Evolutionary conservation across 2,888 invertebrate species (phyloP), one percentile per base, ranked within the genome.

Genomic region (Cataglyphis cursor): DNA sequence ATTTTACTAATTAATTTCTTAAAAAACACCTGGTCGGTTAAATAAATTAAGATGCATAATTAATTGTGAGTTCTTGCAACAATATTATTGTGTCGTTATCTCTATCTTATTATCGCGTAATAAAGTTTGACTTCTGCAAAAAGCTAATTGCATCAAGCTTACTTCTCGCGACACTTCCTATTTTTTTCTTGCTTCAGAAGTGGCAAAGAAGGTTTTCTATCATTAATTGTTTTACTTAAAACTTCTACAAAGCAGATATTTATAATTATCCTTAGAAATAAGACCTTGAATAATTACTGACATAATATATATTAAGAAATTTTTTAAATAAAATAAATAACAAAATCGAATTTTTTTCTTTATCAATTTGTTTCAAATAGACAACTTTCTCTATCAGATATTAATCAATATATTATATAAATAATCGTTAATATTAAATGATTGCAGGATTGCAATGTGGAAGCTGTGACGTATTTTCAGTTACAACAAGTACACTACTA

Each of bases 401-500:
- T 41, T 41, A 41, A 68, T 54, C 8, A 31, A 78, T 28, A 65
- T 35, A 38, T 10, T 28, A 65, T 35, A 38, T 10, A 48, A 35
- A 21, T 38, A 28, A 51, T 54, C 24, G 3, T 44, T 51, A 8
- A 51, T 44, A 12, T 74, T 31, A 41, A 66, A 76, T 64, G 83
- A 86, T 86, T 87, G 41, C 83, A 93, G 93, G 88, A 92, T 31
- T 78, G 72, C 54, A 90, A 86, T 44, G 51, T 90, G 28, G 91
- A 93, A 28, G 89, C 88, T n/a, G 90, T 82, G 10, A 83, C 89
- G 41, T 91, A 93, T 38, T 93, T 92, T 64, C 91, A 91, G 8
- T 62, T 89, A 8, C 85, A 83, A 44, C 87, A 87, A 61, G 73
- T 92, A 9, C 78, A 90, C 59, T 88, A 92, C 62, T 88, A 85